Base-by-base conservation (phyloP, 2,797 vertebrate genomes). In the Melanotaenia boesemani region DNA sequence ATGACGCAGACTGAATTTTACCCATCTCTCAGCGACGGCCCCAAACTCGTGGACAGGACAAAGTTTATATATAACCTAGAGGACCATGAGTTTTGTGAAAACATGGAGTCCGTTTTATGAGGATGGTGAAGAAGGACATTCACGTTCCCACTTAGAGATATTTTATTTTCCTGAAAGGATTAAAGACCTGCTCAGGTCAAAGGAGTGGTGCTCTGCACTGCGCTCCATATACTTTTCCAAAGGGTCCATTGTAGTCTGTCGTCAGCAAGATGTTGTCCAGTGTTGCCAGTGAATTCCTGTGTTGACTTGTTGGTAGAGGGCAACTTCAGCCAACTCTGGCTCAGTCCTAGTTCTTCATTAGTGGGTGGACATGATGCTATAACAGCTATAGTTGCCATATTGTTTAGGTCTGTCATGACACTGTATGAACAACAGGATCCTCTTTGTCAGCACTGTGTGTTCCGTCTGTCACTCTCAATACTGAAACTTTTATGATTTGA, bases 21-120 rank as follows among this genome's bases (percentile, higher is more conserved):
- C 95, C 96, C 97, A 55, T 97, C 98, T 48, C 93, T 98, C 86
- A 96, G 95, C 65, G 97, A 97, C 50, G 94, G 95, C 68, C 95
- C 94, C 79, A 95, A 94, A 76, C 56, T 62, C 22, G 89, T 93
- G 5, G 96, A 96, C 91, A 96, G 97, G 95, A 99, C 97, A 94
- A 99, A 98, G 87, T 99, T 99, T 95, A 98, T 99, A 95, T 99
- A 99, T 89, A 99, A 95, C 94, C 95, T 99, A 63, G 97, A 98
- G 94, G 96, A 99, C 87, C 97, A 98, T 0, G 98, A 99, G 90
- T 95, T 96, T 94, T 99, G 98, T 86, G 98, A 99, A 88, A 99
- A 99, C 83, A 99, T 99, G 97, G 98, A 99, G 81, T 99, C 98
- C 0, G 98, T 99, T 95, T 97, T 99, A 95, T 99, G 69, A 66